A percentile compares a stretch with the other conserved stretches of the same genome.
phyloP scores from a whole-genome alignment of 2,888 invertebrate species.

The Drosophila rellima region DNA sequence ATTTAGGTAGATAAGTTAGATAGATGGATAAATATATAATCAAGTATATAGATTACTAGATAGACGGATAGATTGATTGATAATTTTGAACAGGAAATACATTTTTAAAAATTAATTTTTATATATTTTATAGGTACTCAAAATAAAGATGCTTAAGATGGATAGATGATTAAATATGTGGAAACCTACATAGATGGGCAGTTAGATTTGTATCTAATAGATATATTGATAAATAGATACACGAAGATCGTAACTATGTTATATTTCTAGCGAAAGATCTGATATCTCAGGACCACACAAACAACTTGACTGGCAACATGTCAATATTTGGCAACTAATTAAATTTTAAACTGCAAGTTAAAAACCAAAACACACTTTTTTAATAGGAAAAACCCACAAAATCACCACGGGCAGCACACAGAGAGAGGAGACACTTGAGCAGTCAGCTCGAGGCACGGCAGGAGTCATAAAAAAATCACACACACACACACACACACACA shows the following conservation, averaged over 20 bases:
- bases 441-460: slow-evolving; percentile 52
- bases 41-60: background rate
- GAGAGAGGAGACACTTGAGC: slow-evolving; percentile 25
- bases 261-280: slow-evolving; percentile 33
- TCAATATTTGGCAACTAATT: slow-evolving; percentile 70
- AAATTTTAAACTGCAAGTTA: slow-evolving; percentile 64
- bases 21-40: slow-evolving; percentile 2
- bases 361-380: slow-evolving; percentile 53
- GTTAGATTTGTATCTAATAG: slow-evolving; percentile 6
- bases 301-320: slow-evolving; percentile 34
- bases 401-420: slow-evolving; percentile 61
- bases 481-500: slow-evolving; percentile 40
- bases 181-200: too few relatives aligned
- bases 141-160: background rate
- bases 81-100: too few relatives aligned
- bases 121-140: background rate
- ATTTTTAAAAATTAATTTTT: background rate
- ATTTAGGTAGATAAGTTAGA: background rate
- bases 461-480: slow-evolving; percentile 61
- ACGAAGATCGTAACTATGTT: background rate
- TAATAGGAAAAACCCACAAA: slow-evolving; percentile 76
- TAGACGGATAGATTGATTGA: background rate
- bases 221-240: slow-evolving; percentile 1
- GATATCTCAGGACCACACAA: slow-evolving; percentile 56
- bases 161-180: background rate